phyloP scores from a whole-genome alignment of 2,797 vertebrate genomes.

The Gallinago nigripennis region DNA sequence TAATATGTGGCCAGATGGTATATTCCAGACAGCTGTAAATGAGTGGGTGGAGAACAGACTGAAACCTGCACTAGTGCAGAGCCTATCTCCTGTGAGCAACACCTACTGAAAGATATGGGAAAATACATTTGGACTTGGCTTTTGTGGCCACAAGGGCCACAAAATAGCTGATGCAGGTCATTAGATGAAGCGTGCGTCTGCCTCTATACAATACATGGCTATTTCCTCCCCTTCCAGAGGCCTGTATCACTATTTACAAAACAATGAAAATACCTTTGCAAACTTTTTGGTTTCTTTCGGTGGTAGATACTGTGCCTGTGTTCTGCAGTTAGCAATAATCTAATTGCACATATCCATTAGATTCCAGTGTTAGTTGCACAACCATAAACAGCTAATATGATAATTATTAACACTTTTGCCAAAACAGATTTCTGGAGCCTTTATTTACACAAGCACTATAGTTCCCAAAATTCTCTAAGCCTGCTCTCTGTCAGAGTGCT shows the following conservation, averaged over 20 bases:
- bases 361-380: neutral
- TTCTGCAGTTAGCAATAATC: neutral
- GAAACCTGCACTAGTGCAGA: neutral
- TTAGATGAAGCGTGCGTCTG: neutral
- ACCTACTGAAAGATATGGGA: neutral
- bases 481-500: neutral
- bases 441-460: neutral
- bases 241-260: neutral
- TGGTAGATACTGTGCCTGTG: neutral
- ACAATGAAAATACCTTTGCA: neutral
- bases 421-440: neutral
- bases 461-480: neutral
- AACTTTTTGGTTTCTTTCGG: neutral
- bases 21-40: neutral
- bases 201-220: fast-evolving
- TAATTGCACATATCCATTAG: neutral
- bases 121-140: neutral
- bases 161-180: neutral
- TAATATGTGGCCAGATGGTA: neutral
- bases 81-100: neutral
- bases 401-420: neutral
- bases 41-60: neutral
- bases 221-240: neutral
- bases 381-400: neutral
- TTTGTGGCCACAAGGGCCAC: neutral